Conservation (phyloP, 2,888 invertebrate species). For the Cataglyphis rosenhaueri region DNA sequence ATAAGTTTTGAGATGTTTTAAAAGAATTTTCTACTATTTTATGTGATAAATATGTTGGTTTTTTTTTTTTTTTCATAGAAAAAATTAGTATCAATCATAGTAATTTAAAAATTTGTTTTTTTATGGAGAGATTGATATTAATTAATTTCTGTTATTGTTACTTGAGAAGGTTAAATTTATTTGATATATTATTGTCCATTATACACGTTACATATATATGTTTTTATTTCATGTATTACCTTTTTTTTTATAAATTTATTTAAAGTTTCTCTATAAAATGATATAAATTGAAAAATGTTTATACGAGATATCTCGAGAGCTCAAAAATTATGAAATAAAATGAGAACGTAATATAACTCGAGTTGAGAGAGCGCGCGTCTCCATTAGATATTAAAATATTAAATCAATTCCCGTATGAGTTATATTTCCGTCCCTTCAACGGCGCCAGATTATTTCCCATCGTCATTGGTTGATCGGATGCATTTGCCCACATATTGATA, state of each 20-base stretch:
- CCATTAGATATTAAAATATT: conserved; percentile 61
- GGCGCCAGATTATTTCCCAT: conserved; percentile 48
- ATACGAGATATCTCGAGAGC: not conserved
- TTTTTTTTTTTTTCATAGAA: not conserved
- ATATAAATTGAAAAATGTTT: not conserved
- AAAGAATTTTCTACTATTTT: not conserved
- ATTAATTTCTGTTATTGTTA: not conserved
- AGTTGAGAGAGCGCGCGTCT: not conserved
- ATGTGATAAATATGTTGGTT: not conserved
- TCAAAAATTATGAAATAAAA: conserved; percentile 22
- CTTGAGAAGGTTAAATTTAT: not conserved
- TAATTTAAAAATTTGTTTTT: not conserved
- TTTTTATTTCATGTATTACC: not conserved
- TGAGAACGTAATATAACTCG: conserved; percentile 23
- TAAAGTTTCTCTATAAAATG: not conserved
- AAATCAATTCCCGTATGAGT: conserved; percentile 48
- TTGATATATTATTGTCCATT: not conserved
- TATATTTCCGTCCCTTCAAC: conserved; percentile 4
- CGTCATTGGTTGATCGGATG: conserved; percentile 27
- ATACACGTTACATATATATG: not conserved
- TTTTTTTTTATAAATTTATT: not conserved
- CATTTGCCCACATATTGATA: conserved; percentile 56
- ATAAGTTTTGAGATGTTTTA: not conserved
- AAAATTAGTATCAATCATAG: not conserved
- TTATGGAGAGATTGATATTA: not conserved